Evolutionary conservation across 2,888 invertebrate species (phyloP).

Genomic region (Polyommatus icarus): DNA sequence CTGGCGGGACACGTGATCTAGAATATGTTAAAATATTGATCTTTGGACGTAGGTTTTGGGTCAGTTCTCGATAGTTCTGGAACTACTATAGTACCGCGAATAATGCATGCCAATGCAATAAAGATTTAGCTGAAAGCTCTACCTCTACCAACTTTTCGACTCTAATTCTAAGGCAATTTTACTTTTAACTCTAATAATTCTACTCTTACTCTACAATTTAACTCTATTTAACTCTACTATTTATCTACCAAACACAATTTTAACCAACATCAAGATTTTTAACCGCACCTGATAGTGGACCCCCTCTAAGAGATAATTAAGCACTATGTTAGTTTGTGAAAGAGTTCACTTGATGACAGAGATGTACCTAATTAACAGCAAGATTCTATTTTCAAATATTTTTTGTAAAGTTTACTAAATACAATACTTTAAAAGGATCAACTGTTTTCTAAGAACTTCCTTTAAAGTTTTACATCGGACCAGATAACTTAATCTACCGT

Average conservation of each 20-base stretch:
- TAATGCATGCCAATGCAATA: background rate
- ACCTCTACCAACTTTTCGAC: background rate
- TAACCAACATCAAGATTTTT: background rate
- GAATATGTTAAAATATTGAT: constrained; percentile 16
- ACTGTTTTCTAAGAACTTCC: no score
- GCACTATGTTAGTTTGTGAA: background rate
- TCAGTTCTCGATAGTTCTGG: background rate
- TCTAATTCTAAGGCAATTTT: background rate
- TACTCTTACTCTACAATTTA: no score
- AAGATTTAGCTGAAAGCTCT: background rate
- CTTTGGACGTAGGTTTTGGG: background rate
- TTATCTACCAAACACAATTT: background rate
- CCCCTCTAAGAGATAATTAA: background rate
- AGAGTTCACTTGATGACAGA: background rate
- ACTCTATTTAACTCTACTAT: no score
- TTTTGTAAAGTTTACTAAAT: background rate
- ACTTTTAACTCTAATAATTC: no score
- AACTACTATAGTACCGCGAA: background rate
- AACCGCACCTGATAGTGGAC: background rate
- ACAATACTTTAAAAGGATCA: no score
- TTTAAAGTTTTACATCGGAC: no score
- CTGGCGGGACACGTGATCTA: constrained; percentile 12
- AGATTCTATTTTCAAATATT: background rate
- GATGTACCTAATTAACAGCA: background rate
- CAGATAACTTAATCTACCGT: no score